Percentiles rank a stretch among this genome's conserved stretches.
Evolutionary conservation across 2,888 invertebrate species (phyloP).

Genomic region (Zelleria hepariella): DNA sequence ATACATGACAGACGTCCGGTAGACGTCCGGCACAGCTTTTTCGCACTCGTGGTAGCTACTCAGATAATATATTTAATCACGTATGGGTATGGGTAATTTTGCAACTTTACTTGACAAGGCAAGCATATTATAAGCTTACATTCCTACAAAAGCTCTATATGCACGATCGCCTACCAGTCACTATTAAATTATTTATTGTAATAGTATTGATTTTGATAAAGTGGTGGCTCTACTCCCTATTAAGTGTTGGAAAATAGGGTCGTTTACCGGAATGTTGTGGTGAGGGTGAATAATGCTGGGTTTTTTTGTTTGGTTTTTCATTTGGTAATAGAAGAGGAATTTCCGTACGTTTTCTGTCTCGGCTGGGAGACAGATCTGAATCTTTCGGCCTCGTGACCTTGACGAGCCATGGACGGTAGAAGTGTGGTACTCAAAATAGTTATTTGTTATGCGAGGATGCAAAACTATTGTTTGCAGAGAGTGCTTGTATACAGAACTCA

Average conservation of each 20-base stretch:
- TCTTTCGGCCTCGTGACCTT: too few species aligned
- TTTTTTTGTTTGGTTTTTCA: neutral
- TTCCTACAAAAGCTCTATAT: neutral
- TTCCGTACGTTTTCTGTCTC: neutral
- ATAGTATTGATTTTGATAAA: constrained; percentile 1
- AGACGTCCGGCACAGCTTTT: too few species aligned
- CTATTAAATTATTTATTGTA: constrained; percentile 1
- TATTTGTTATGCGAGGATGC: too few species aligned
- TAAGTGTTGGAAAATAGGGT: neutral
- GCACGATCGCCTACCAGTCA: neutral
- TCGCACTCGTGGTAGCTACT: too few species aligned
- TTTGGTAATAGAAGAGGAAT: neutral
- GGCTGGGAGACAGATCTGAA: too few species aligned
- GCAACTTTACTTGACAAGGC: too few species aligned
- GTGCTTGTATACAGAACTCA: too few species aligned
- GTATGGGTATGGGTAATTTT: neutral
- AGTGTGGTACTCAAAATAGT: too few species aligned
- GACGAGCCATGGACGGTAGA: too few species aligned
- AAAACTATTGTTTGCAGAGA: too few species aligned
- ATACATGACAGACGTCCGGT: too few species aligned
- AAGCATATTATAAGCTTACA: neutral
- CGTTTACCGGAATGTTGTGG: neutral
- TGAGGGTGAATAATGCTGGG: neutral
- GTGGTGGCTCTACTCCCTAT: neutral
- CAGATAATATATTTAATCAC: too few species aligned